phyloP scores from a whole-genome alignment of 2,797 vertebrate genomes.

The Melanotaenia boesemani region DNA sequence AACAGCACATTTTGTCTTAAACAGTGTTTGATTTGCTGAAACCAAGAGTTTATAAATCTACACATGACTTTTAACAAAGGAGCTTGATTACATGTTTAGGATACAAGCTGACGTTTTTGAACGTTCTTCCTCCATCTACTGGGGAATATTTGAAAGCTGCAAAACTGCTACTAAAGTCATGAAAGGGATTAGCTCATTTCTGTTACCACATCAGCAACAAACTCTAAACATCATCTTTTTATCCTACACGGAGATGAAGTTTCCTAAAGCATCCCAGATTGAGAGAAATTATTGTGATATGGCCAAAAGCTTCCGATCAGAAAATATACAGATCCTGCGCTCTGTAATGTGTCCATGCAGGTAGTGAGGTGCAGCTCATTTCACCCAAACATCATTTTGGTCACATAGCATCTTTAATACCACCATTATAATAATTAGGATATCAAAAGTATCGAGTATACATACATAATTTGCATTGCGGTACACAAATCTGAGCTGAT shows the following conservation, averaged over 20 bases:
- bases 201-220: not conserved
- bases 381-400: constrained; percentile 71
- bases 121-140: not conserved
- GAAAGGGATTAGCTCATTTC: not conserved
- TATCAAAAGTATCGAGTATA: constrained; percentile 86
- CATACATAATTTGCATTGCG: constrained; percentile 85
- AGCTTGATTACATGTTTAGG: not conserved
- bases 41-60: not conserved
- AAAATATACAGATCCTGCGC: not conserved
- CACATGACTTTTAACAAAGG: not conserved
- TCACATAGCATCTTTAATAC: constrained; percentile 87
- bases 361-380: constrained; percentile 47
- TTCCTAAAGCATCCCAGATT: not conserved
- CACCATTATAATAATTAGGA: constrained; percentile 86
- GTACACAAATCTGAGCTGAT: constrained; percentile 83
- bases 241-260: not conserved
- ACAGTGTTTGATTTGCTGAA: not conserved
- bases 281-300: not conserved
- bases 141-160: not conserved
- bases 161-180: not conserved
- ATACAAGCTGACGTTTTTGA: not conserved
- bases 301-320: constrained; percentile 7
- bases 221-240: constrained; percentile 1
- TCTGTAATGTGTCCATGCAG: constrained; percentile 14
- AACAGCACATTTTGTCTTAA: not conserved